Conservation (phyloP, 1,140 invertebrate species). For the Heterodera schachtii region DNA sequence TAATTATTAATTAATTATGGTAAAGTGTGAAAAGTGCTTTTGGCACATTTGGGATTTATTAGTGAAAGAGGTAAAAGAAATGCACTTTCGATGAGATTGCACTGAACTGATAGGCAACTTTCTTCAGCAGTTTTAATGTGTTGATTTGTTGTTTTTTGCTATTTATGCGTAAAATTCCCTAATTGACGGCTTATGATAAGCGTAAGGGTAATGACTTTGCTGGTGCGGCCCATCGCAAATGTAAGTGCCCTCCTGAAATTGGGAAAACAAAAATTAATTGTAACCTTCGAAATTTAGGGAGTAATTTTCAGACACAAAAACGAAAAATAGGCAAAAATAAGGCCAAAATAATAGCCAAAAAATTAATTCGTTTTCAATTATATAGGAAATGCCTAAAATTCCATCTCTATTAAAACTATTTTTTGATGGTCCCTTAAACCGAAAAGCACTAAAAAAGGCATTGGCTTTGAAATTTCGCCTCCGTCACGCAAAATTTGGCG, state of each 20-base stretch:
- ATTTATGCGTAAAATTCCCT: conserved; percentile 28
- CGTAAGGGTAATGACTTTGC: conserved; percentile 15
- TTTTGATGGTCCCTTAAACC: no score
- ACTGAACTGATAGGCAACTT: background rate
- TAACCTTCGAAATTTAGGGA: no score
- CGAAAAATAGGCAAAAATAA: no score
- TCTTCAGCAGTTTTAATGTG: background rate
- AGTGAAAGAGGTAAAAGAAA: background rate
- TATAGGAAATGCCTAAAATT: no score
- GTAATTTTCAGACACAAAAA: no score
- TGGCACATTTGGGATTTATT: conserved; percentile 1
- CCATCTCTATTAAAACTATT: no score
- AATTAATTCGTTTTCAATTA: no score
- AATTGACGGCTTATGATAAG: conserved; percentile 26
- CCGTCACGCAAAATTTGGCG: background rate
- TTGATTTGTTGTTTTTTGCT: background rate
- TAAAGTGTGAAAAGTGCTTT: background rate
- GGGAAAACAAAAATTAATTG: background rate
- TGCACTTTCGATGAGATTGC: background rate
- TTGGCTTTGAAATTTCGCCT: no score
- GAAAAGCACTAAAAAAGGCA: no score
- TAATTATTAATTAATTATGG: background rate
- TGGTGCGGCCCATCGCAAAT: conserved; percentile 29
- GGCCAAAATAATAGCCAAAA: no score
- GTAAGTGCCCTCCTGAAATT: conserved; percentile 17